phyloP scores from a whole-genome alignment of 1,140 invertebrate species.

The Cepaea nemoralis region DNA sequence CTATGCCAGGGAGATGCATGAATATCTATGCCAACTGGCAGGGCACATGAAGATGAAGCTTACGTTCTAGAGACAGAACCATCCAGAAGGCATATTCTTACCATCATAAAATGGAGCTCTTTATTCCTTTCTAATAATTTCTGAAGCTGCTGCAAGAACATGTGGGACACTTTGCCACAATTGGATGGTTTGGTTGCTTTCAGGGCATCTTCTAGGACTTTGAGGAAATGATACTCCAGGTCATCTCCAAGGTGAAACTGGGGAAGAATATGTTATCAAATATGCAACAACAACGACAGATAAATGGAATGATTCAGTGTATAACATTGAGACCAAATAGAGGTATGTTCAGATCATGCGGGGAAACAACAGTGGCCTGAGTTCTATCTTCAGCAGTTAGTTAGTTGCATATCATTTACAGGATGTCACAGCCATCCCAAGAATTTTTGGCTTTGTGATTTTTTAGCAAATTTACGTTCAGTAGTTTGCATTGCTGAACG shows the following conservation, averaged over 20 bases:
- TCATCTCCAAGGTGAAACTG: slow-evolving; percentile 74
- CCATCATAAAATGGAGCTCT: neutral
- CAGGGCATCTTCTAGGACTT: slow-evolving; percentile 72
- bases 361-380: neutral
- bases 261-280: slow-evolving; percentile 55
- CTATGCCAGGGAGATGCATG: too few species aligned
- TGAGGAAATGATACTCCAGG: slow-evolving; percentile 71
- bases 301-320: neutral
- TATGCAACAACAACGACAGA: neutral
- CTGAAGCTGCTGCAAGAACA: slow-evolving; percentile 73
- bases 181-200: slow-evolving; percentile 69
- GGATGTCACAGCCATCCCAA: too few species aligned
- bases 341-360: neutral
- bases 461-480: too few species aligned
- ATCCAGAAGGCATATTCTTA: neutral
- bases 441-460: too few species aligned
- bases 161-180: slow-evolving; percentile 73
- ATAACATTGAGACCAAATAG: neutral
- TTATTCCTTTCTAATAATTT: slow-evolving; percentile 47
- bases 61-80: too few species aligned
- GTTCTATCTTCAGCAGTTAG: neutral
- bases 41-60: too few species aligned
- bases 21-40: too few species aligned
- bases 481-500: too few species aligned
- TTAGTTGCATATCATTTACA: too few species aligned